Conservation (phyloP, 1,140 invertebrate genomes). For the Calycopis cecrops region DNA sequence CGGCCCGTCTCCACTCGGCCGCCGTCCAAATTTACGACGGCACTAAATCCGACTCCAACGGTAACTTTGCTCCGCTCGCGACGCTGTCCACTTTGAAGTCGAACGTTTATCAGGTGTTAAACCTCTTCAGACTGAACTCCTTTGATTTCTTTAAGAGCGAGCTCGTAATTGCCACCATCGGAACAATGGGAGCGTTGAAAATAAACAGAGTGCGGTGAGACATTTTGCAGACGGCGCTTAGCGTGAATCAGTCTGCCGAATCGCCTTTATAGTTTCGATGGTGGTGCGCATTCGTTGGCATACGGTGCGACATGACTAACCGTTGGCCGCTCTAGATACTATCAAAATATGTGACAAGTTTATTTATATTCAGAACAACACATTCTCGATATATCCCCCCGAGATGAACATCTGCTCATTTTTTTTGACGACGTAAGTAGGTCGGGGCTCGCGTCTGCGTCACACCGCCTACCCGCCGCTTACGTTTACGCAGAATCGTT, state of each 20-base stretch:
- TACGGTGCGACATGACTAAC: conserved; percentile 67
- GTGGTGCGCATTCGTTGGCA: conserved; percentile 62
- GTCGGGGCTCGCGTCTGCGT: conserved; percentile 68
- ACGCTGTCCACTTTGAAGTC: conserved; percentile 6
- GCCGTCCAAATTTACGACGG: conserved; percentile 46
- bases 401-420: conserved; percentile 69
- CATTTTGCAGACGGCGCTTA: conserved; percentile 74
- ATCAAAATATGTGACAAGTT: conserved; percentile 74
- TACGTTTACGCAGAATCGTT: conserved; percentile 67
- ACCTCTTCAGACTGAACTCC: background rate
- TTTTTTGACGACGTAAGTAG: conserved; percentile 71
- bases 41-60: conserved; percentile 55
- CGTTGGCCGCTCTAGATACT: conserved; percentile 67
- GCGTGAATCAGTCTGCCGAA: conserved; percentile 66
- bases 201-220: conserved; percentile 62
- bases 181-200: conserved; percentile 22
- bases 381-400: conserved; percentile 64
- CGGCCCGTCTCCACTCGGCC: conserved; percentile 29
- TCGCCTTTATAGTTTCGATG: conserved; percentile 68
- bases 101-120: conserved; percentile 3
- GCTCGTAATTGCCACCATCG: conserved; percentile 10
- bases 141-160: background rate
- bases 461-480: conserved; percentile 43
- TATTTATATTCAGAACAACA: conserved; percentile 73
- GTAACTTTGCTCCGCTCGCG: background rate